Percentiles rank a stretch among this genome's conserved stretches.
phyloP scores from a whole-genome alignment of 1,140 invertebrate species.

The Calephelis virginiensis region DNA sequence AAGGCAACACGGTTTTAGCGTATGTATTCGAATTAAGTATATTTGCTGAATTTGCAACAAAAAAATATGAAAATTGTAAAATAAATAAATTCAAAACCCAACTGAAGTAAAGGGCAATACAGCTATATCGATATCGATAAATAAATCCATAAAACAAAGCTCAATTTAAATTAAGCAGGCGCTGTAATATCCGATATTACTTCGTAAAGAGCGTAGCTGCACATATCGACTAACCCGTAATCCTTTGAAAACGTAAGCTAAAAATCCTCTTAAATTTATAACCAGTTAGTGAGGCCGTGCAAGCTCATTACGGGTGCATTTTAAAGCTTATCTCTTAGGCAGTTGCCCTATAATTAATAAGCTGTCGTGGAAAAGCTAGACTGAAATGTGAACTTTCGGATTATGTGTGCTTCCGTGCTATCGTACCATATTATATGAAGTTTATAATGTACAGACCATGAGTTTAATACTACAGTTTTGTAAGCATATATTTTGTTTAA shows the following conservation, averaged over 20 bases:
- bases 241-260: conserved; percentile 36
- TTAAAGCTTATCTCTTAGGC: conserved; percentile 41
- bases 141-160: not conserved
- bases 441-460: no score
- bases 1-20: no score
- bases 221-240: conserved; percentile 21
- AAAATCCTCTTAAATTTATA: conserved; percentile 42
- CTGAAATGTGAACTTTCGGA: not conserved
- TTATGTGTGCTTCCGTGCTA: not conserved
- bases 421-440: no score
- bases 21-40: no score
- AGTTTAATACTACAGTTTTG: no score
- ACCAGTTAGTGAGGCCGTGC: conserved; percentile 36
- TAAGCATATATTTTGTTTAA: no score
- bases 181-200: conserved; percentile 2
- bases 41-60: no score
- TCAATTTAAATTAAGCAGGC: conserved; percentile 2
- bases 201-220: conserved; percentile 2
- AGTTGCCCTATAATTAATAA: conserved; percentile 36
- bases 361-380: conserved; percentile 28
- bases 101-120: no score
- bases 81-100: no score
- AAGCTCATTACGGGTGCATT: conserved; percentile 42
- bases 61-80: no score
- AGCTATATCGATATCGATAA: no score